Evolutionary conservation across 2,888 invertebrate genomes (phyloP).

Genomic region (Catocala fraxini): DNA sequence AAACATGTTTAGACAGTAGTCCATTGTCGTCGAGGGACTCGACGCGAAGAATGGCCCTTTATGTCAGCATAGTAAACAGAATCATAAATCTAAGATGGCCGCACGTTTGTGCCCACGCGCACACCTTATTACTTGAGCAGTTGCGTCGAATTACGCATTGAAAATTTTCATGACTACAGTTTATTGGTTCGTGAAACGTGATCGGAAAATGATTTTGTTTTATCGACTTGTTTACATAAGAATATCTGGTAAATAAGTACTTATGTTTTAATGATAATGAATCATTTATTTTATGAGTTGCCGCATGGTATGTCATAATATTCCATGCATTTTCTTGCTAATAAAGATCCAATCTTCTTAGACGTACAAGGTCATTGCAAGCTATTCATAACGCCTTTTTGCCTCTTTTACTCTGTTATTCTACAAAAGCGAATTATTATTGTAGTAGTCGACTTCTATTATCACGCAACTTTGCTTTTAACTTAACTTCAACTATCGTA

Average conservation of each 20-base stretch:
- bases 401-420: no score
- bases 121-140: slow-evolving; percentile 2
- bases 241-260: slow-evolving; percentile 1
- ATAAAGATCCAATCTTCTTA: no score
- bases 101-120: slow-evolving; percentile 41
- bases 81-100: slow-evolving; percentile 44
- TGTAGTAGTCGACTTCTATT: no score
- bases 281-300: slow-evolving; percentile 1
- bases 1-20: slow-evolving; percentile 22
- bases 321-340: no score
- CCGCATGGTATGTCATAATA: slow-evolving; percentile 10
- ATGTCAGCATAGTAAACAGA: slow-evolving; percentile 46
- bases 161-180: slow-evolving; percentile 33
- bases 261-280: not conserved
- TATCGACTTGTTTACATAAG: slow-evolving; percentile 35
- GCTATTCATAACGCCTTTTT: no score
- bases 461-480: no score
- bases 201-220: slow-evolving; percentile 36
- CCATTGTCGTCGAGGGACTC: slow-evolving; percentile 27
- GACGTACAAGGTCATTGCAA: no score
- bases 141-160: slow-evolving; percentile 26
- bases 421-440: no score
- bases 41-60: slow-evolving; percentile 27
- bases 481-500: no score
- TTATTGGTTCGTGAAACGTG: slow-evolving; percentile 36